These are phyloP conservation scores for Danio jaintianensis DNA, from an alignment of 2,797 vertebrate genomes.

Conservation along the genomic window DNA sequence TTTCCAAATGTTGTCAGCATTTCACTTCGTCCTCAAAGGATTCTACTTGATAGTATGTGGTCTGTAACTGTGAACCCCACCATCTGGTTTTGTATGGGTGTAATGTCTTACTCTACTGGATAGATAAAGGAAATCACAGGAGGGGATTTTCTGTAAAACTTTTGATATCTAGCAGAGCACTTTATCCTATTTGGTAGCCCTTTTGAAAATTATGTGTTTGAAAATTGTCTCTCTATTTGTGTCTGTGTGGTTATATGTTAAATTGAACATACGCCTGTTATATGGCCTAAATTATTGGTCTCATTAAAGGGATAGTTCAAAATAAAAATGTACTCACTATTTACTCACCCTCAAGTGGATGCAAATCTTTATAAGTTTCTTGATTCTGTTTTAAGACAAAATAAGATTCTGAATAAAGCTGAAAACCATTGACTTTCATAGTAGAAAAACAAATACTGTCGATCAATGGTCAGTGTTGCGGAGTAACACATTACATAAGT, in stretches of 20 bases:
- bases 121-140: background rate
- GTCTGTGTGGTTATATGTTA: background rate
- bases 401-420: too few relatives aligned
- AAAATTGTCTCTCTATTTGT: background rate
- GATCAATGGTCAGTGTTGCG: too few relatives aligned
- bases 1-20: background rate
- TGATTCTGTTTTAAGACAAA: too few relatives aligned
- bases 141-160: background rate
- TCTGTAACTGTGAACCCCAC: background rate
- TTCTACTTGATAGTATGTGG: background rate
- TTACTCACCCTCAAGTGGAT: too few relatives aligned
- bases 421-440: too few relatives aligned
- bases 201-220: background rate
- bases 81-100: background rate
- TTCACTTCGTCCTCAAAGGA: background rate
- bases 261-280: background rate
- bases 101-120: background rate
- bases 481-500: too few relatives aligned
- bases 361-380: too few relatives aligned
- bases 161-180: background rate
- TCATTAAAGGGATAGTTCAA: too few relatives aligned
- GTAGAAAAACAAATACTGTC: too few relatives aligned
- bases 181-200: constrained; percentile 9
- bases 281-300: background rate
- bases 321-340: too few relatives aligned